These are phyloP conservation scores for Drosophila merina DNA, from an alignment of 2,888 invertebrate species.

Conservation along the genomic window DNA sequence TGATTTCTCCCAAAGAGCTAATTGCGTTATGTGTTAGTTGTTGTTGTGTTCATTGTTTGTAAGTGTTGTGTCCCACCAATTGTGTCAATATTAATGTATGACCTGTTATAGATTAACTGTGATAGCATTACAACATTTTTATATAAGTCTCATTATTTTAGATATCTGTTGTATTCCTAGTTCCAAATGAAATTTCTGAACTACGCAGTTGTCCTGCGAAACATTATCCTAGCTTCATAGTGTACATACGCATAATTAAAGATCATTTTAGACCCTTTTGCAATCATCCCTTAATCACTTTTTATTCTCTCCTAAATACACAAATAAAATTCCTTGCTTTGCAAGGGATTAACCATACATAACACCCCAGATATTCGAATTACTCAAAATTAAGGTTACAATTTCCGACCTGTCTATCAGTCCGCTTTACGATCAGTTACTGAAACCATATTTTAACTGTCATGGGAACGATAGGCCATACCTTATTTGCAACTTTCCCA, in stretches of 20 bases:
- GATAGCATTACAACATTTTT: conserved; percentile 3
- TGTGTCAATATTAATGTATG: conserved; percentile 24
- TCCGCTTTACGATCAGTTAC: too few species aligned
- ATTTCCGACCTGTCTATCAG: background rate
- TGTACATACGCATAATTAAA: conserved; percentile 8
- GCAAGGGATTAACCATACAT: too few species aligned
- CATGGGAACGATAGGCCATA: too few species aligned
- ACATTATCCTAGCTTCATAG: conserved; percentile 5
- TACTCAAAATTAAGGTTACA: too few species aligned
- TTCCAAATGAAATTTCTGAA: conserved; percentile 8
- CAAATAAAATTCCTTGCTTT: too few species aligned
- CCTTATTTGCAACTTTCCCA: too few species aligned
- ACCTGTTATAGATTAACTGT: conserved; percentile 4
- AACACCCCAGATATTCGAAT: too few species aligned
- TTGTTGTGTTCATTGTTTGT: conserved; percentile 78
- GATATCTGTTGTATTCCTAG: conserved; percentile 34
- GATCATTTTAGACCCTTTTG: background rate
- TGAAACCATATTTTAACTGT: too few species aligned
- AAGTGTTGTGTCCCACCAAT: conserved; percentile 67
- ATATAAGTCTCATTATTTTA: conserved; percentile 63
- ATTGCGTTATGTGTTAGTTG: conserved; percentile 70
- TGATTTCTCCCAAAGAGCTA: conserved; percentile 48
- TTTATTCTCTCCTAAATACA: too few species aligned
- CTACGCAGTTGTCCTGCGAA: background rate
- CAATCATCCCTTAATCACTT: background rate